phyloP scores from a whole-genome alignment of 1,140 invertebrate species.

The Callitettix versicolor region DNA sequence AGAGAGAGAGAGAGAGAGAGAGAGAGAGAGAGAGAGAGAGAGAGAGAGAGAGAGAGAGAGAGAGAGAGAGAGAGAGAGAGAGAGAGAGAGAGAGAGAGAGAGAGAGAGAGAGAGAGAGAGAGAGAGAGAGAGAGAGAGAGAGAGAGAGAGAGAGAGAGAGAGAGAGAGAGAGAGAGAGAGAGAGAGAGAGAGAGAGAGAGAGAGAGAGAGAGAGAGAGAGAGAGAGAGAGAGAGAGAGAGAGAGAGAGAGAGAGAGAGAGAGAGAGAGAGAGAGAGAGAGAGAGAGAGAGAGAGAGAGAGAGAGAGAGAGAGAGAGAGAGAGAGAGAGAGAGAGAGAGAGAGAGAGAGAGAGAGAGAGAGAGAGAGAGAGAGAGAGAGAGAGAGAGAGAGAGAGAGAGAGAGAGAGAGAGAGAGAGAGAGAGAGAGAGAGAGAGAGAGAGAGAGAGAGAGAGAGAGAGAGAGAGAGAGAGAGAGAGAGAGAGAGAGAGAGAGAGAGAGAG shows the following conservation, averaged over 20 bases:
- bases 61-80: background rate
- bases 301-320: background rate
- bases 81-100: background rate
- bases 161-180: background rate
- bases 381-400: background rate
- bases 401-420: background rate
- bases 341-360: background rate
- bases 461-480: background rate
- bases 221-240: background rate
- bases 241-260: background rate
- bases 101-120: background rate
- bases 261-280: background rate
- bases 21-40: background rate
- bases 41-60: background rate
- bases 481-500: background rate
- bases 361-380: background rate
- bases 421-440: background rate
- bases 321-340: background rate
- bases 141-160: background rate
- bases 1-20: background rate
- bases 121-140: background rate
- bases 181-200: background rate
- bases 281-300: background rate
- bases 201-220: background rate
- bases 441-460: background rate